Percentiles rank a stretch among this genome's conserved stretches.
Evolutionary conservation across 2,888 invertebrate genomes (phyloP).

Genomic region (Cosmia pyralina): DNA sequence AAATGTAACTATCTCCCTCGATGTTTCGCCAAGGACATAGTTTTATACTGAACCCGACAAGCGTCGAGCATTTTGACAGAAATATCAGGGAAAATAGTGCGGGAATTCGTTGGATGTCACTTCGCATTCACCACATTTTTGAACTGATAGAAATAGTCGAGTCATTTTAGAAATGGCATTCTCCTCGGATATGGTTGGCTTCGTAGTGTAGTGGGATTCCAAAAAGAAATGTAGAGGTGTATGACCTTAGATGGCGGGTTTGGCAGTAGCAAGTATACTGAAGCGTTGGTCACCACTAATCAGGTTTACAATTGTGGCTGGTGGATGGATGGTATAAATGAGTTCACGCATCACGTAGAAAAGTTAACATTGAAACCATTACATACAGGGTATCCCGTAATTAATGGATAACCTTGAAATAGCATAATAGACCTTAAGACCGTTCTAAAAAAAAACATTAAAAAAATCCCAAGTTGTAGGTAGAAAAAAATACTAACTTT

Average conservation of each 20-base stretch:
- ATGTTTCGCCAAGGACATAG: slow-evolving; percentile 17
- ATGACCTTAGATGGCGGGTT: not conserved
- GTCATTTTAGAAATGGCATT: slow-evolving; percentile 36
- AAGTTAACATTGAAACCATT: not conserved
- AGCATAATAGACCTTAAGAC: too few relatives aligned
- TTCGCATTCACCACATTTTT: slow-evolving; percentile 45
- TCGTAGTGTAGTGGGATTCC: not conserved
- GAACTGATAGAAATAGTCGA: slow-evolving; percentile 47
- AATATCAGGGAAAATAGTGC: slow-evolving; percentile 55
- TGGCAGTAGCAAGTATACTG: not conserved
- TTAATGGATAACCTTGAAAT: too few relatives aligned
- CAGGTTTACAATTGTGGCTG: too few relatives aligned
- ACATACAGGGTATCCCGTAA: too few relatives aligned
- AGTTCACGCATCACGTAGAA: not conserved
- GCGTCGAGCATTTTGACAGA: slow-evolving; percentile 18
- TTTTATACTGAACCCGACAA: slow-evolving; percentile 25
- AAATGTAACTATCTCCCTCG: not conserved
- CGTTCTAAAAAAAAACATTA: too few relatives aligned
- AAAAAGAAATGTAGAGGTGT: not conserved
- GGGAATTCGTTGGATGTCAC: slow-evolving; percentile 51
- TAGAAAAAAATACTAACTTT: too few relatives aligned
- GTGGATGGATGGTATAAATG: too few relatives aligned
- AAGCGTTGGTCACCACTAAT: not conserved
- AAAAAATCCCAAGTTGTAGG: too few relatives aligned
- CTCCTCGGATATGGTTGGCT: not conserved